A percentile compares a stretch with the other conserved stretches of the same genome.
phyloP scores from a whole-genome alignment of 2,888 invertebrate species.

The Oligia fasciuncula region DNA sequence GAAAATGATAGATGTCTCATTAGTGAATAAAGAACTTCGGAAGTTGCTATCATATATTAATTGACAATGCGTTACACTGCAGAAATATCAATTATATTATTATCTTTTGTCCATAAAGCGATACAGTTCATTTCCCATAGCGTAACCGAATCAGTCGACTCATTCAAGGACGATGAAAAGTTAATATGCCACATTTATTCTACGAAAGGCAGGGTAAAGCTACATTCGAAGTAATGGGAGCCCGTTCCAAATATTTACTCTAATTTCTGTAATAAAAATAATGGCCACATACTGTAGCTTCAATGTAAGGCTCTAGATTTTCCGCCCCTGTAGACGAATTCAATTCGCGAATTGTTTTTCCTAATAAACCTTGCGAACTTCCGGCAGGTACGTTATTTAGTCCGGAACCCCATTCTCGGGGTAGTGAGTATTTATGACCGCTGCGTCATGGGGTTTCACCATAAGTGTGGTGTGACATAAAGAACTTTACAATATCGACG shows the following conservation, averaged over 20 bases:
- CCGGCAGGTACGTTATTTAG: constrained; percentile 61
- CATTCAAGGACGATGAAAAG: constrained; percentile 23
- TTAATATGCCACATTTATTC: constrained; percentile 30
- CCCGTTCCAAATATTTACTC: constrained; percentile 27
- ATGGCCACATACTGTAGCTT: constrained; percentile 30
- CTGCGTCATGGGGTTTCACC: constrained; percentile 79
- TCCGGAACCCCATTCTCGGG: constrained; percentile 48
- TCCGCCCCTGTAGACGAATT: constrained; percentile 46
- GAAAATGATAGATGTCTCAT: neutral
- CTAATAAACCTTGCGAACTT: constrained; percentile 66
- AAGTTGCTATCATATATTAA: neutral
- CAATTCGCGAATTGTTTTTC: constrained; percentile 67
- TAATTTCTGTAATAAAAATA: constrained; percentile 46
- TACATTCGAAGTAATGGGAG: constrained; percentile 24
- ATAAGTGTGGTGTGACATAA: constrained; percentile 65
- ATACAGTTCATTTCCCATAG: constrained; percentile 25
- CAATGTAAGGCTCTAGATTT: constrained; percentile 22
- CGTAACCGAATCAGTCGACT: constrained; percentile 23
- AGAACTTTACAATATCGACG: constrained; percentile 69
- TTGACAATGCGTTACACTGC: constrained; percentile 11
- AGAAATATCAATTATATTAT: neutral
- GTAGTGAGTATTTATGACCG: constrained; percentile 74
- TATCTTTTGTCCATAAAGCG: constrained; percentile 5
- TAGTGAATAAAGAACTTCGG: neutral
- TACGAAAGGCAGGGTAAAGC: constrained; percentile 8